phyloP scores from a whole-genome alignment of 2,113 vertebrate genomes.

The Haplochromis burtoni region DNA sequence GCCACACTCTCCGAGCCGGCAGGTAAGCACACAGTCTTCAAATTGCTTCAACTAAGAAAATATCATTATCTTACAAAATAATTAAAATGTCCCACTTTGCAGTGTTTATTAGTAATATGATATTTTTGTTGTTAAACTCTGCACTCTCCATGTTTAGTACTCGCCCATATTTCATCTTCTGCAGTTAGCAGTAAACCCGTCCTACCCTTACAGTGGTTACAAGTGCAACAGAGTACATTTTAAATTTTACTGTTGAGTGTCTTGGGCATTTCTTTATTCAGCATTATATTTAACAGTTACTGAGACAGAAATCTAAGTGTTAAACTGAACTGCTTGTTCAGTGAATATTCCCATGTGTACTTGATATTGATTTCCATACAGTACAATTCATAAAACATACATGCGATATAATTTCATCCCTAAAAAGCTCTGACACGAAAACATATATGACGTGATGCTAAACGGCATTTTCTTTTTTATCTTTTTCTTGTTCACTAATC shows the following conservation, averaged over 20 bases:
- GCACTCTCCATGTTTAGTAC: not conserved
- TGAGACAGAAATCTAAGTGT: not conserved
- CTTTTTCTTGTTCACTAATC: not conserved
- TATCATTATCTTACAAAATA: not conserved
- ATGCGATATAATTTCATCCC: not conserved
- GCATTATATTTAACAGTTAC: not conserved
- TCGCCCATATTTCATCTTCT: not conserved
- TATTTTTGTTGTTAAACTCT: not conserved
- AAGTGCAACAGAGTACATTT: not conserved
- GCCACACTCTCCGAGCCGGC: conserved; percentile 32
- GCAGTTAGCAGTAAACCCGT: not conserved
- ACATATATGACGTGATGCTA: not conserved
- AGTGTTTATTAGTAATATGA: not conserved
- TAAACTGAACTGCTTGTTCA: not conserved
- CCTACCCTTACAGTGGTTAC: not conserved
- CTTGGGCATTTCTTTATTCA: not conserved
- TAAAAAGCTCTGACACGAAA: not conserved
- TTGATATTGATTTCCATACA: not conserved
- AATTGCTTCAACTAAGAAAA: not conserved
- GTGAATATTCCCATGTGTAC: not conserved
- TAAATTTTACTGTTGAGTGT: not conserved
- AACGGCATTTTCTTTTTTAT: not conserved
- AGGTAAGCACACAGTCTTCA: conserved; percentile 43
- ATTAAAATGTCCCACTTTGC: not conserved
- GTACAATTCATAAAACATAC: not conserved